phyloP scores from a whole-genome alignment of 2,888 invertebrate genomes.

The Ectemnius continuus region DNA sequence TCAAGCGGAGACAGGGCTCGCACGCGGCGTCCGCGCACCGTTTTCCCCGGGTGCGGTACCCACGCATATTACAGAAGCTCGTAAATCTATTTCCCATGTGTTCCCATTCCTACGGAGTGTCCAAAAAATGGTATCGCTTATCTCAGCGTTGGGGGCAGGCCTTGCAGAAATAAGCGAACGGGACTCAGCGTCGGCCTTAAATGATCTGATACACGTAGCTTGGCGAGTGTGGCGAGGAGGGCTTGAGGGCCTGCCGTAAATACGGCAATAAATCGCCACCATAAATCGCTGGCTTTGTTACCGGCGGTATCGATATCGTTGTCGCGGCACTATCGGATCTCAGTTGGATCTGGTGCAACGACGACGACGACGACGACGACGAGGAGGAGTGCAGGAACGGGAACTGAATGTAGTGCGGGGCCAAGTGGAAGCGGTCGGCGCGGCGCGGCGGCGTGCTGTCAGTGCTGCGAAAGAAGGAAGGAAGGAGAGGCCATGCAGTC shows the following conservation, averaged over 20 bases:
- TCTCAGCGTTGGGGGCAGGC: conserved; percentile 28
- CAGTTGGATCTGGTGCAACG: conserved; percentile 46
- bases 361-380: conserved; percentile 23
- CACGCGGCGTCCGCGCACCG: no score
- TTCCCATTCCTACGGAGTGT: not conserved
- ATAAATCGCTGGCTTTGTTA: conserved; percentile 64
- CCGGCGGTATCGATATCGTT: conserved; percentile 61
- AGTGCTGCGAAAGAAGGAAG: conserved; percentile 22
- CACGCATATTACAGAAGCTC: no score
- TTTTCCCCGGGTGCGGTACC: no score
- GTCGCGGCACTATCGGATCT: conserved; percentile 56
- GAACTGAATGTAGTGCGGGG: conserved; percentile 14
- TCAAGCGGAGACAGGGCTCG: no score
- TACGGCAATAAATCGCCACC: conserved; percentile 60
- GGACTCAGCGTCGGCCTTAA: conserved; percentile 37
- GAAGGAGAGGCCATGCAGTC: not conserved
- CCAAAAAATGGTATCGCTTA: conserved; percentile 47
- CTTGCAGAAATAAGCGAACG: conserved; percentile 32
- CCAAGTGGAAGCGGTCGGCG: not conserved
- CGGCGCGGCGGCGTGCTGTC: not conserved
- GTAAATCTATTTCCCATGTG: no score
- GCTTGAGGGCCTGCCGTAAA: conserved; percentile 51
- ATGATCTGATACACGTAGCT: conserved; percentile 14
- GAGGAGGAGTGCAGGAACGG: conserved; percentile 6
- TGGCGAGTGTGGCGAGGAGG: conserved; percentile 8